Percentiles rank a stretch among this genome's conserved stretches.
Evolutionary conservation across 2,888 invertebrate species (phyloP).

Genomic region (Drosophila helvetica): DNA sequence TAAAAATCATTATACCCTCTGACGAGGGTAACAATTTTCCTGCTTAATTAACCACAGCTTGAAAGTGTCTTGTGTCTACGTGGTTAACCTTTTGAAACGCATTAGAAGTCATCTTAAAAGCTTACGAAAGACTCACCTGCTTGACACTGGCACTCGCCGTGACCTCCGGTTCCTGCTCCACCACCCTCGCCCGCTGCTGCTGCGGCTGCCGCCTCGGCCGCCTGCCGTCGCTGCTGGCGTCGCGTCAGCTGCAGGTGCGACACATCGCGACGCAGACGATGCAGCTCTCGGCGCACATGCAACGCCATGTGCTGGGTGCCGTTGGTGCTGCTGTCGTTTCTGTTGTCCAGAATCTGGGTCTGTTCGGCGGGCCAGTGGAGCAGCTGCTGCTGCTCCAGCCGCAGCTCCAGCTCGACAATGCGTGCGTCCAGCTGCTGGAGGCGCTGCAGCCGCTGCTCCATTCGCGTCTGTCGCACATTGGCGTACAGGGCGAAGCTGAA

Average conservation of each 20-base stretch:
- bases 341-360: conserved; percentile 55
- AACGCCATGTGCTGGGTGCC: conserved; percentile 68
- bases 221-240: conserved; percentile 82
- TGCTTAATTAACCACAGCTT: neutral
- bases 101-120: neutral
- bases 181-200: conserved; percentile 67
- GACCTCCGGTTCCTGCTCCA: conserved; percentile 80
- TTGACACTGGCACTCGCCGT: conserved; percentile 88
- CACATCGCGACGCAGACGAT: conserved; percentile 83
- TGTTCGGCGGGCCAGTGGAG: conserved; percentile 69
- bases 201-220: conserved; percentile 74
- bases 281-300: conserved; percentile 82
- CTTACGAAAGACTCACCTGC: conserved; percentile 86
- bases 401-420: conserved; percentile 81
- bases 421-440: conserved; percentile 83
- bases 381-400: conserved; percentile 75
- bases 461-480: conserved; percentile 82
- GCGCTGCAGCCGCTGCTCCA: conserved; percentile 81
- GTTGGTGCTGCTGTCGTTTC: conserved; percentile 39
- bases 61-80: neutral
- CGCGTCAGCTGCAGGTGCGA: conserved; percentile 83
- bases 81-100: neutral
- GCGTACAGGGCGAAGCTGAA: conserved; percentile 83
- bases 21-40: neutral
- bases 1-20: neutral